These are phyloP conservation scores for Leucoptera coffeella DNA, from an alignment of 2,888 invertebrate genomes.

Conservation along the genomic window DNA sequence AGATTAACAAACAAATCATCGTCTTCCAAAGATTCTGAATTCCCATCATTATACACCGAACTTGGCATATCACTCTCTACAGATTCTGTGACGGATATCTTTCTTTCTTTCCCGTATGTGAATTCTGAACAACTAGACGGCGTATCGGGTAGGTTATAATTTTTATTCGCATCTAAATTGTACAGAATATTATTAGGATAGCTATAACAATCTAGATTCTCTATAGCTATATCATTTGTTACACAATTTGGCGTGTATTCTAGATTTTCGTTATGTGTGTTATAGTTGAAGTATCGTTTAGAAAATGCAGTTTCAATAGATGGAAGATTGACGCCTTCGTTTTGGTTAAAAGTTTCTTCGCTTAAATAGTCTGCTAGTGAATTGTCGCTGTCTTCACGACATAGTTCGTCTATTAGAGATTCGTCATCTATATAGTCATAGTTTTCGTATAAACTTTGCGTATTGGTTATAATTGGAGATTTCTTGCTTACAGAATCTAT, in stretches of 20 bases:
- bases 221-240: constrained; percentile 13
- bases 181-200: constrained; percentile 40
- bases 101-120: constrained; percentile 24
- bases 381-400: constrained; percentile 36
- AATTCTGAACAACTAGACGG: constrained; percentile 40
- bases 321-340: constrained; percentile 27
- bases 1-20: constrained; percentile 41
- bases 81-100: constrained; percentile 34
- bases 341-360: constrained; percentile 20
- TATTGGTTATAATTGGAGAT: constrained; percentile 15
- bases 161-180: constrained; percentile 27
- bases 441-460: constrained; percentile 14
- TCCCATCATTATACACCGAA: constrained; percentile 33
- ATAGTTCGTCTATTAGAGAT: constrained; percentile 38
- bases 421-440: constrained; percentile 41
- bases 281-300: constrained; percentile 27
- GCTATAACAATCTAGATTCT: constrained; percentile 37
- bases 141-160: constrained; percentile 31
- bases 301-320: constrained; percentile 42
- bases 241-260: constrained; percentile 13
- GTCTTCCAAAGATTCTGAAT: constrained; percentile 36
- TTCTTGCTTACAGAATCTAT: constrained; percentile 34
- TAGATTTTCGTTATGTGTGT: constrained; percentile 6
- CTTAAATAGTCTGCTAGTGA: constrained; percentile 26
- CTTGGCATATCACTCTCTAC: constrained; percentile 40